Evolutionary conservation across 2,113 vertebrate genomes (phyloP), one percentile per base, ranked within the genome.

Genomic region (Cololabis saira): DNA sequence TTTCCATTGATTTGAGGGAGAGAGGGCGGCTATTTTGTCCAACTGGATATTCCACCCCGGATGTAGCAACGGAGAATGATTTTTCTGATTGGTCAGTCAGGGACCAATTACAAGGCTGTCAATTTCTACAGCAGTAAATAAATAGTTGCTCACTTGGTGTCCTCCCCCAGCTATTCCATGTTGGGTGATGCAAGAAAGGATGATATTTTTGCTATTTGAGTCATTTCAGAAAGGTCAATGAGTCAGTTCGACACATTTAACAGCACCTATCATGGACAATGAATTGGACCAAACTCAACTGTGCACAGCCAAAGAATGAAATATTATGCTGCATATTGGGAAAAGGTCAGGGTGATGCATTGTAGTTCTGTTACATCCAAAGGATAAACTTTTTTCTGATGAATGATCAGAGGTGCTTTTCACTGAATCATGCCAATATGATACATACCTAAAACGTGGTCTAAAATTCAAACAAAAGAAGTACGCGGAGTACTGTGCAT

Each of bases 221-320:
- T 64, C 57, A 55, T 12, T 69, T 6, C 41, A 8, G 76, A 72
- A 90, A 85, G 70, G 73, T 81, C 71, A 81, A 56, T 65, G 66
- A 78, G 43, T 82, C 56, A 54, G 60, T 72, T 66, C 67, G 30
- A 61, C 69, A 85, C 33, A 78, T 75, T 76, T 78, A 87, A 87
- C 75, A 67, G 53, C 33, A 62, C 63, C 76, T 71, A 62, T 78
- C 44, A 27, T 78, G 65, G 42, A 66, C 41, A 71, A 24, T 61
- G 51, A 74, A 69, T 81, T 44, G 16, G 66, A 76, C 52, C 21
- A n/a, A 49, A 75, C 55, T 81, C 50, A 67, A 62, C 64, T 40
- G 43, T 60, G 53, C 48, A 41, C 41, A 61, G 61, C 54, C 10
- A 21, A 12, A 18, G 27, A 72, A 77, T 84, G 58, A 82, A 68